Evolutionary conservation across 2,888 invertebrate genomes (phyloP).

Genomic region (Agriopis aurantiaria): DNA sequence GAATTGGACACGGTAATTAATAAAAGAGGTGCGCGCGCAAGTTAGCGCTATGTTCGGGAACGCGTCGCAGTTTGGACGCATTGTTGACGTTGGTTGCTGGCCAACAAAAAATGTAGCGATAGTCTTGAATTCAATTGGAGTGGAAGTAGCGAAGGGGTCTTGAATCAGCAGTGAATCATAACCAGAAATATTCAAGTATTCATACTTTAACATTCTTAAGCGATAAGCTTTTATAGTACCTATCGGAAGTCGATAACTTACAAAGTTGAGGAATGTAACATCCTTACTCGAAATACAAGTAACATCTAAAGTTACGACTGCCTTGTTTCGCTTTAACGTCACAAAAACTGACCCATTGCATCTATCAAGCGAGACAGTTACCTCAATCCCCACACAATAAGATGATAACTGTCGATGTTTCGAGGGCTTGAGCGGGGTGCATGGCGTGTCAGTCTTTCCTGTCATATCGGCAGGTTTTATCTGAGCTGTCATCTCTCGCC

Average conservation of each 20-base stretch:
- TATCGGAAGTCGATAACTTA: conserved; percentile 30
- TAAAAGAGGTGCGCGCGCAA: conserved; percentile 81
- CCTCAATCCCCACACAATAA: conserved; percentile 34
- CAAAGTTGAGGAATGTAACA: conserved; percentile 23
- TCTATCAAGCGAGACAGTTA: conserved; percentile 18
- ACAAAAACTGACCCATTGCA: conserved; percentile 17
- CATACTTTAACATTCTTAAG: conserved; percentile 33
- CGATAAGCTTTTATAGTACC: conserved; percentile 32
- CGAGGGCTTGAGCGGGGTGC: conserved; percentile 44
- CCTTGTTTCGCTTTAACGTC: conserved; percentile 8
- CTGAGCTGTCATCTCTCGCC: conserved; percentile 75
- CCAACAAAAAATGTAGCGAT: conserved; percentile 35
- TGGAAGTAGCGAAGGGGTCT: conserved; percentile 30
- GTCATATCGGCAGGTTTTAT: conserved; percentile 59
- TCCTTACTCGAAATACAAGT: conserved; percentile 16
- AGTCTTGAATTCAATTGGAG: conserved; percentile 34
- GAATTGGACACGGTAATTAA: conserved; percentile 83
- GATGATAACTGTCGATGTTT: conserved; percentile 31
- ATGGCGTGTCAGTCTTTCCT: conserved; percentile 39
- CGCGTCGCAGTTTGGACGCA: conserved; percentile 68
- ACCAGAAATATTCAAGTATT: conserved; percentile 35
- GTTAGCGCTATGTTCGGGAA: conserved; percentile 77
- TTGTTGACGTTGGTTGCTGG: conserved; percentile 62
- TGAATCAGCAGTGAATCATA: conserved; percentile 47
- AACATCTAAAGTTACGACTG: conserved; percentile 12